Evolutionary conservation across 2,797 vertebrate species (phyloP), one percentile per base, ranked within the genome.

Genomic region (Delichon dasypus): DNA sequence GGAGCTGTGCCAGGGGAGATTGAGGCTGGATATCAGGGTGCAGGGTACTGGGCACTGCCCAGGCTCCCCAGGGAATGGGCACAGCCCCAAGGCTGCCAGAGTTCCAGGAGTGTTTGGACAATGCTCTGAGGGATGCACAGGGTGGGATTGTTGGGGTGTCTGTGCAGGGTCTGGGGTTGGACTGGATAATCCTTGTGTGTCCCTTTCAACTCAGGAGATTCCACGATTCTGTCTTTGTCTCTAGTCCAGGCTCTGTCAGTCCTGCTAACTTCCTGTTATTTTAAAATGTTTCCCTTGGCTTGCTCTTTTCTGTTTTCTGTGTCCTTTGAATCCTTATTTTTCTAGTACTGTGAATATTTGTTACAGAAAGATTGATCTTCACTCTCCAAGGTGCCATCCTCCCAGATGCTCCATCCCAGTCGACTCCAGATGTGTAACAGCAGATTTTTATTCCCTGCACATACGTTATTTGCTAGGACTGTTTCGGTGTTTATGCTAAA

Each of bases 51-150:
- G n/a, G n/a, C n/a, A n/a, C n/a, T n/a, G 78, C 4, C 3, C 65
- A 71, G 72, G 29, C n/a, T 77, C n/a, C 45, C 65, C 44, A 51
- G 50, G 50, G 36, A 75, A 50, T 45, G 57, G 27, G 1, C n/a
- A 25, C 5, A 0, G 38, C 29, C 38, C 65, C 0, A 0, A 45
- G 58, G 72, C 32, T 64, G 64, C 13, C 65, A 76, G 38, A 89
- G 51, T 51, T 71, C 8, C 15, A 47, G 72, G 51, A 23, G 17
- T 0, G 0, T 23, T 58, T 58, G 45, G 25, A 1, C 8, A 65
- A 0, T 0, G 0, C 10, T 55, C 1, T 0, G 19, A 25, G 44
- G 50, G 19, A 4, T 55, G 68, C 13, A 0, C 44, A 53, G 38
- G 72, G 12, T 70, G 79, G 32, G 51, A 22, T 40, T 71, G 50